Evolutionary conservation across 2,888 invertebrate species (phyloP), one percentile per base, ranked within the genome.

Genomic region (Tromatobia lineatoria): DNA sequence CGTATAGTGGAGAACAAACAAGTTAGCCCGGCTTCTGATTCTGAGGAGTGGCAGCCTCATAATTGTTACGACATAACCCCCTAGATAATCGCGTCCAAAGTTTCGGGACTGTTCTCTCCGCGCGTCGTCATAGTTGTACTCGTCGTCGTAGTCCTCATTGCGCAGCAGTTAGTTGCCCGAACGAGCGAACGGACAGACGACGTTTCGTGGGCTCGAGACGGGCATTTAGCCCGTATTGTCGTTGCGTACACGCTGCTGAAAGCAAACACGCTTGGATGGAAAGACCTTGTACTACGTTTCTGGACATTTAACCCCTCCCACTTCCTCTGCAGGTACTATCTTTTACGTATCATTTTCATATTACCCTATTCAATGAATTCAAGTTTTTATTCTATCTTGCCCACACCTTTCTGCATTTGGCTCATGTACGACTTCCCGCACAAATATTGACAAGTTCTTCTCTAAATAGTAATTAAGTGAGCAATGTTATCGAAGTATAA

Each of bases 151-250:
- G 73, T 80, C 73, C 80, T 73, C 76, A 71, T 78, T 73, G 73
- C 69, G 76, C 89, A 89, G 91, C 90, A 92, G 92, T 93, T 92
- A 91, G 93, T 92, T 85, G 80, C 67, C 50, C 80, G 73, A 57
- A 64, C 57, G 77, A 80, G 71, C 59, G 74, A 57, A 54, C 47
- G 64, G 69, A 64, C 25, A 34, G 73, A 73, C 67, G 90, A 61
- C 69, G 73, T 73, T 91, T 90, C 90, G 74, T 59, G 86, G 89
- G 86, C 86, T 80, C 89, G 88, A 91, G 90, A 89, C 91, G 91
- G 92, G 91, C 90, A 92, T 93, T 93, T 93, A 93, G 90, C 93
- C 93, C 93, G 92, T 92, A 93, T 93, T 93, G 93, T 93, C 93
- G 90, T 90, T 87, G 90, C 90, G 91, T 91, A 89, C 89, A 89